Conservation (phyloP, 2,797 vertebrate genomes). For the Cuniculus paca region DNA sequence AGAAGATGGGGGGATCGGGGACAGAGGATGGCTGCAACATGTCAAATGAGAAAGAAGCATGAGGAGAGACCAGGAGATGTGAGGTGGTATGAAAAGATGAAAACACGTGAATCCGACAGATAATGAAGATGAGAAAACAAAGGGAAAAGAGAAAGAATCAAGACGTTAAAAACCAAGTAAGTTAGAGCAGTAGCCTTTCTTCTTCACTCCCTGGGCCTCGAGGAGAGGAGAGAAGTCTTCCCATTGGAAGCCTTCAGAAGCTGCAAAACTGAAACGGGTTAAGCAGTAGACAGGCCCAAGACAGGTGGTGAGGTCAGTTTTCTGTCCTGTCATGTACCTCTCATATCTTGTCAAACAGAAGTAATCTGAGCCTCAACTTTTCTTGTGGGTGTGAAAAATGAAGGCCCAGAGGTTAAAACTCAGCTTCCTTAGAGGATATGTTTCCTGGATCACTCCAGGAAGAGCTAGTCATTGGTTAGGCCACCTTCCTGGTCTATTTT, state of each 20-base stretch:
- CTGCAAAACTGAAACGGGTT: background rate
- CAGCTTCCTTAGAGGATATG: background rate
- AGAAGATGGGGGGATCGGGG: slow-evolving; percentile 92
- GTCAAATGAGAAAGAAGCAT: slow-evolving; percentile 73
- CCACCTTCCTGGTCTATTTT: background rate
- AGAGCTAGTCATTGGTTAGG: background rate
- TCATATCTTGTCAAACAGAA: background rate
- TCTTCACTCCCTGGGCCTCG: background rate
- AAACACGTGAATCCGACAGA: slow-evolving; percentile 76
- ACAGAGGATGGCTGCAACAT: slow-evolving; percentile 91
- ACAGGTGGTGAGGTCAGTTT: background rate
- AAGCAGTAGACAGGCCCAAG: background rate
- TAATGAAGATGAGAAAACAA: slow-evolving; percentile 77
- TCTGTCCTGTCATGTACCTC: background rate
- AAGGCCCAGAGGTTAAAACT: background rate
- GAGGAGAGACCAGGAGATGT: slow-evolving; percentile 52
- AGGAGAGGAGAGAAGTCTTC: background rate
- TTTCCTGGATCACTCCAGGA: background rate
- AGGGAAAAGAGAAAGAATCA: slow-evolving; percentile 79
- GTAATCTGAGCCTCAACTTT: background rate
- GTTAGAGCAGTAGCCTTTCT: slow-evolving; percentile 32
- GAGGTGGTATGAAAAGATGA: slow-evolving; percentile 68
- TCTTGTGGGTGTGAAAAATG: background rate
- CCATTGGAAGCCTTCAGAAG: slow-evolving; percentile 34
- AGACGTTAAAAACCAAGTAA: slow-evolving; percentile 77